These are phyloP conservation scores for Scrobipalpa atriplicella DNA, from an alignment of 2,888 invertebrate genomes.

Conservation along the genomic window DNA sequence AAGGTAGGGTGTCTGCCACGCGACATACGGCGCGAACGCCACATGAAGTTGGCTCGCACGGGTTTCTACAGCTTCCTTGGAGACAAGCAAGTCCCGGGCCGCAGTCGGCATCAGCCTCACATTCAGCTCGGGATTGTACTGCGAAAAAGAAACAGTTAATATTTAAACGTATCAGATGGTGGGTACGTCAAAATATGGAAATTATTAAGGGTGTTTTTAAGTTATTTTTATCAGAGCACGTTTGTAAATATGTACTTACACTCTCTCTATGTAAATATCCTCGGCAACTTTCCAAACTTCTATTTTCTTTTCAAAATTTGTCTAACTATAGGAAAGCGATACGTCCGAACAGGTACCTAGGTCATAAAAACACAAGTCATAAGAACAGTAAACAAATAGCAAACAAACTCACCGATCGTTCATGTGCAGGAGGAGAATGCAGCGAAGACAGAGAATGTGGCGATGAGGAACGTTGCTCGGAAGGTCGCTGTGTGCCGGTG, in stretches of 20 bases:
- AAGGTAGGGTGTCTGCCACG: conserved; percentile 92
- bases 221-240: conserved; percentile 24
- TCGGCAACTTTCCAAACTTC: not conserved
- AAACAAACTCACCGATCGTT: conserved; percentile 20
- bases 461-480: conserved; percentile 87
- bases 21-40: conserved; percentile 91
- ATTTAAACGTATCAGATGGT: conserved; percentile 4
- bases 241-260: conserved; percentile 28
- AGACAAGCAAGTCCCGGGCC: conserved; percentile 93
- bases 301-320: not conserved
- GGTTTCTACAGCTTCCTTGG: conserved; percentile 89
- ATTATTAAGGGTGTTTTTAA: conserved; percentile 7
- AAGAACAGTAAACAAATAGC: not conserved
- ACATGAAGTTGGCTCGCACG: conserved; percentile 91
- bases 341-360: conserved; percentile 10
- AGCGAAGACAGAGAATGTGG: conserved; percentile 88
- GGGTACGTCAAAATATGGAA: conserved; percentile 1
- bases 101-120: conserved; percentile 91
- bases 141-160: conserved; percentile 40
- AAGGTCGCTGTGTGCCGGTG: conserved; percentile 89
- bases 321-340: conserved; percentile 11
- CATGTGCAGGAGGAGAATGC: conserved; percentile 82
- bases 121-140: conserved; percentile 84
- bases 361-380: not conserved
- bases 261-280: conserved; percentile 23